These are phyloP conservation scores for Venturia canescens DNA, from an alignment of 1,140 invertebrate genomes.

Conservation along the genomic window DNA sequence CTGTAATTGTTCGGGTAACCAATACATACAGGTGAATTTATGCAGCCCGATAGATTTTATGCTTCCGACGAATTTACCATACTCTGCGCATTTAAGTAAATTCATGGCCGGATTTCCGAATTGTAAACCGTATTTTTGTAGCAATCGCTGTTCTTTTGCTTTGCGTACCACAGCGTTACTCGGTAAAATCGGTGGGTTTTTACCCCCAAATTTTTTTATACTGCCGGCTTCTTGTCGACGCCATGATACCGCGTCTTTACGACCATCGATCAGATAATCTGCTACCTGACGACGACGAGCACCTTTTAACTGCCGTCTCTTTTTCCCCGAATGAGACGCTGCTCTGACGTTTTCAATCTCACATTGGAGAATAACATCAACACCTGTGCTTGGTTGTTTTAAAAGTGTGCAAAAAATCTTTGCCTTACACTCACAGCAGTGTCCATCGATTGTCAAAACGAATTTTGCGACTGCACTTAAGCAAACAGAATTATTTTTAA, in stretches of 20 bases:
- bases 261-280: slow-evolving; percentile 21
- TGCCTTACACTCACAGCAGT: slow-evolving; percentile 38
- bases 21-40: slow-evolving; percentile 40
- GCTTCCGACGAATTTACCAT: slow-evolving; percentile 23
- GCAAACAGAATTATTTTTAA: slow-evolving; percentile 37
- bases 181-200: slow-evolving; percentile 35
- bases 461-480: background rate
- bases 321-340: slow-evolving; percentile 9
- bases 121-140: slow-evolving; percentile 32
- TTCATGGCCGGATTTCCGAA: slow-evolving; percentile 28
- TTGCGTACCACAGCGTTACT: slow-evolving; percentile 19
- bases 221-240: background rate
- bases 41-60: slow-evolving; percentile 36
- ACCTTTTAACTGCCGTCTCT: slow-evolving; percentile 38
- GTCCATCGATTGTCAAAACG: slow-evolving; percentile 30
- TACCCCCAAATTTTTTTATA: slow-evolving; percentile 31
- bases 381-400: slow-evolving; percentile 25
- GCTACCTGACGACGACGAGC: slow-evolving; percentile 25
- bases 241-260: slow-evolving; percentile 29
- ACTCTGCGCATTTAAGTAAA: background rate
- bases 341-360: background rate
- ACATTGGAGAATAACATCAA: slow-evolving; percentile 43
- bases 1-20: slow-evolving; percentile 31
- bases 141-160: slow-evolving; percentile 40
- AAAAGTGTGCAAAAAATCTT: slow-evolving; percentile 8